Base-by-base conservation (phyloP, 1,140 invertebrate species). In the Sitophilus oryzae region DNA sequence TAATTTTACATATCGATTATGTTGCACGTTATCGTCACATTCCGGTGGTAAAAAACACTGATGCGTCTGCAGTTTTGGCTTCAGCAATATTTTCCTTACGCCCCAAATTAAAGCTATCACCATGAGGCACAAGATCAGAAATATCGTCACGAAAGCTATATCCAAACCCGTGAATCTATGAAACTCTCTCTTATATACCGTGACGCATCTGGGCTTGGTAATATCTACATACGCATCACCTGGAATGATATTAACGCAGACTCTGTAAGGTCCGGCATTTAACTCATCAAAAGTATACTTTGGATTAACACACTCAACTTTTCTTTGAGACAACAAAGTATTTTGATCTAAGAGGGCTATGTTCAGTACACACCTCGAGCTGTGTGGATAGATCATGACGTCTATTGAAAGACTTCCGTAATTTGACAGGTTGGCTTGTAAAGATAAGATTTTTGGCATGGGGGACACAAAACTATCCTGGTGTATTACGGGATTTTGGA, bases 1-100 rank as follows among this genome's bases (percentile, higher is more conserved):
- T 47, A 82, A 63, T 73, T 81, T 81, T 2, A 81, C 77, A 56
- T 82, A 82, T 67, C 75, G 74, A 16, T 78, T 75, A 61, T 74
- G 72, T 44, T 75, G 70, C 67, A 76, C 48, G 65, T 70, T 66
- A 55, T 78, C 64, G 70, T 77, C 61, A 58, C 71, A 58, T 62
- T 72, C 71, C 2, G 75, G 74, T 21, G 74, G 74, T 36, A 78
- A 70, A 58, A 80, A 80, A 60, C 77, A 80, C 60, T 79, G 76
- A 55, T 79, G 78, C 70, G 73, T 50, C 71, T 67, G 52, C 21
- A 68, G 47, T 60, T 71, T 71, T 2, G 78, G 76, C 62, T 76
- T 77, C 56, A 75, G 74, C 46, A 79, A 57, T 64, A 80, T 72
- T 58, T 74, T 76, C 48, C 75, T 74, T 1, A 77, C 76, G 54